phyloP scores from a whole-genome alignment of 2,113 vertebrate species.

The Triplophysa siluroides region DNA sequence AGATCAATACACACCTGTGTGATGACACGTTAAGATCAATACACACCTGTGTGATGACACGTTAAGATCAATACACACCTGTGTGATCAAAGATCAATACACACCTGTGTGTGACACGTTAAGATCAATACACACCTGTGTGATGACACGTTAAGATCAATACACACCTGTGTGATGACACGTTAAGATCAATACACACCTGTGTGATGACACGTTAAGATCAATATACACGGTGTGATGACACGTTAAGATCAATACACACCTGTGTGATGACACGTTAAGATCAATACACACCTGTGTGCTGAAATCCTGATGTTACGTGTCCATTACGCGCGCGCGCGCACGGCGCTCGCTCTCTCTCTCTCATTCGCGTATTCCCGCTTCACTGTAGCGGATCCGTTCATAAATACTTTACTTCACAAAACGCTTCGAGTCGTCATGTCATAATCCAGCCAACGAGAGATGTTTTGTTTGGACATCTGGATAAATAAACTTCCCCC shows the following conservation, averaged over 20 bases:
- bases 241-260: no score
- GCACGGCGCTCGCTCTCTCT: not conserved
- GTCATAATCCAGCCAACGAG: not conserved
- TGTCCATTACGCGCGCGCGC: slow-evolving; percentile 21
- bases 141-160: no score
- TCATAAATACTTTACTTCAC: not conserved
- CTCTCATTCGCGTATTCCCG: not conserved
- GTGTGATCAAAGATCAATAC: not conserved
- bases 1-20: no score
- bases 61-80: no score
- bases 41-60: no score
- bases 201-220: no score
- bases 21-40: no score
- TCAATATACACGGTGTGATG: not conserved
- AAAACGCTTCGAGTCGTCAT: not conserved
- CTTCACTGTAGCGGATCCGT: not conserved
- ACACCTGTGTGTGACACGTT: not conserved
- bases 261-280: no score
- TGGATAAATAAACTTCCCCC: not conserved
- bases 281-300: not conserved
- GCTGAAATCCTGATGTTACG: slow-evolving; percentile 5
- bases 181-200: no score
- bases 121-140: no score
- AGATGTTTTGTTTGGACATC: not conserved
- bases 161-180: no score